Evolutionary conservation across 2,888 invertebrate genomes (phyloP).

Genomic region (Lucinisca nassula): DNA sequence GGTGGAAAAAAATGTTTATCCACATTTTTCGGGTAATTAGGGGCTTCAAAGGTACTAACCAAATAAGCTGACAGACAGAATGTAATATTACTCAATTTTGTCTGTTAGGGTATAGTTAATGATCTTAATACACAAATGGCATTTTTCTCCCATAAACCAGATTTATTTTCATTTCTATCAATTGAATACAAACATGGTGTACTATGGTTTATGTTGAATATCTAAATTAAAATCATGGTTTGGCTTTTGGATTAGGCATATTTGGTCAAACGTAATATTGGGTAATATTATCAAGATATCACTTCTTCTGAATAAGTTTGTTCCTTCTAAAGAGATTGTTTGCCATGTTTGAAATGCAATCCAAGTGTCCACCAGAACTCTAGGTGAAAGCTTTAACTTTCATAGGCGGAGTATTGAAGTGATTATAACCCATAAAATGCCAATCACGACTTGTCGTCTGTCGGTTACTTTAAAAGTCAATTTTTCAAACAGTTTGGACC

Average conservation of each 20-base stretch:
- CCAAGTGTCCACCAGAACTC: too few species aligned
- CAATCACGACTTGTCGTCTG: too few species aligned
- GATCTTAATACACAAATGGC: not conserved
- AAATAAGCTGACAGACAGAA: not conserved
- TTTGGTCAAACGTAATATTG: not conserved
- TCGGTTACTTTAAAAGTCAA: too few species aligned
- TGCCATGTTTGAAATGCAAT: not conserved
- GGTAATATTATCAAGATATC: not conserved
- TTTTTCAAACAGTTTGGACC: too few species aligned
- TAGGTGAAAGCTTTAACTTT: too few species aligned
- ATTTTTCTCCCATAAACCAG: not conserved
- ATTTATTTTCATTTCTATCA: not conserved
- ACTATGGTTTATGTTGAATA: not conserved
- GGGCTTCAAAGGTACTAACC: not conserved
- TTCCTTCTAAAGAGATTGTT: not conserved
- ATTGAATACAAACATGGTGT: not conserved
- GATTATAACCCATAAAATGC: too few species aligned
- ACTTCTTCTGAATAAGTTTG: not conserved
- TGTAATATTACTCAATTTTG: not conserved
- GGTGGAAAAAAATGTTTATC: not conserved
- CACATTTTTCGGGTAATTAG: not conserved
- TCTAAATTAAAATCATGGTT: slow-evolving; percentile 5
- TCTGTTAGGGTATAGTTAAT: not conserved
- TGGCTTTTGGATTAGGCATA: not conserved
- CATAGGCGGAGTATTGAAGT: too few species aligned